Base-by-base conservation (phyloP, 2,888 invertebrate species). In the Xanthia togata region DNA sequence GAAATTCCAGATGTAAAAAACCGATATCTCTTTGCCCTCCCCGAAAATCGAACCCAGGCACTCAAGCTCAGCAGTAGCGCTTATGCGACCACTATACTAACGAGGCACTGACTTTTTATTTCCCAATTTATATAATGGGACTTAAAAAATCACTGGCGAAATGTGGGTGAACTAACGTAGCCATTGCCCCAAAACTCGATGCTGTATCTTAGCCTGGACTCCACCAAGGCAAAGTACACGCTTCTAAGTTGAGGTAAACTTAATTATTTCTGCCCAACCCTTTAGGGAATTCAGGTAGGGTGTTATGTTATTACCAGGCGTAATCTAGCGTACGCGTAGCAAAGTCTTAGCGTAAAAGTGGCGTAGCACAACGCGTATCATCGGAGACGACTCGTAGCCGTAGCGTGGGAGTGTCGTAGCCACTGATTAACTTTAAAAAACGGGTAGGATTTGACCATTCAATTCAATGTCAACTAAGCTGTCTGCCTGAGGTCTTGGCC, bases 401-500 rank as follows among this genome's bases (percentile, higher is more conserved):
- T 9, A 44, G 73, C 17, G 17, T 44, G 20, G 20, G 41, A 20
- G 57, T 26, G 12, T 23, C 44, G 53, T 57, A 71, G 31, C 31
- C 0, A 41, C 17, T 31, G 11, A 1, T 14, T 38, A n/a, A 17
- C 3, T 60, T 44, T 17, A 8, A 23, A 26, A 47, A 9, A 23
- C 4, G 0, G 1, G 50, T 59, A 59, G 12, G 9, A 59, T 67
- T 76, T 60, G 11, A 60, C 50, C 4, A n/a, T 47, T 11, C 1
- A 44, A 26, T 26, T 26, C 57, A 63, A 59, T 76, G 63, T 65
- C 47, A 31, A 44, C 20, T 47, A 20, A 35, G 17, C 5, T 26
- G 47, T 31, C 44, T 11, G 23, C 17, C 9, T 38, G 14, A 38
- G 53, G 12, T 76, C 62, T 57, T 63, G 79, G 70, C 47, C 47